phyloP scores from a whole-genome alignment of 1,140 invertebrate genomes.

The Drosophila guanche region DNA sequence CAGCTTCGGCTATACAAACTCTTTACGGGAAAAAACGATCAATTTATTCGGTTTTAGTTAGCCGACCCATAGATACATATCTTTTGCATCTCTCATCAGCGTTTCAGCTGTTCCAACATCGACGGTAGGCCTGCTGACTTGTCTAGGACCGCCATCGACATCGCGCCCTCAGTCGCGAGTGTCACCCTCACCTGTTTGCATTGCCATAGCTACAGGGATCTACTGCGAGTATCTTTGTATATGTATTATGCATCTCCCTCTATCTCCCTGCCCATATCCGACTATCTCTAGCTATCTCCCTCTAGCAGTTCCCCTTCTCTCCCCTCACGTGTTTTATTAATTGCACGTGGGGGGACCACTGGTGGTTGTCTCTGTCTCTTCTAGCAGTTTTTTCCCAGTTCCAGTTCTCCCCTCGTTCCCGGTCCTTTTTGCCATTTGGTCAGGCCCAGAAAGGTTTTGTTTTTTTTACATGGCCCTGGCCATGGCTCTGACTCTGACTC shows the following conservation, averaged over 20 bases:
- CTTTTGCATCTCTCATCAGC: constrained; percentile 22
- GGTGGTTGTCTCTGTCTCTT: constrained; percentile 45
- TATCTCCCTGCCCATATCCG: not conserved
- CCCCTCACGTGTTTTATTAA: constrained; percentile 43
- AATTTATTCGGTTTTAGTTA: constrained; percentile 21
- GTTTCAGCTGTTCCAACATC: constrained; percentile 36
- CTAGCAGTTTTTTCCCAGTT: constrained; percentile 38
- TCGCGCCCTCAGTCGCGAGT: not conserved
- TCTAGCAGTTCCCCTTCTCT: constrained; percentile 22
- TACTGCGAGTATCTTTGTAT: not conserved
- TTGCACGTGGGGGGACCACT: constrained; percentile 51
- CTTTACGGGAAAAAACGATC: constrained; percentile 2
- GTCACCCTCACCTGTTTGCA: constrained; percentile 49
- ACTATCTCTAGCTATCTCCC: not conserved
- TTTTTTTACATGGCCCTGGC: not conserved
- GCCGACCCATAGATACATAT: constrained; percentile 37
- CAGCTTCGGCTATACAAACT: not conserved
- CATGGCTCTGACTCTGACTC: too few relatives aligned
- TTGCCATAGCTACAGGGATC: constrained; percentile 43
- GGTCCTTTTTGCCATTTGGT: constrained; percentile 21
- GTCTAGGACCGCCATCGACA: constrained; percentile 37
- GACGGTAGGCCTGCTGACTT: constrained; percentile 3
- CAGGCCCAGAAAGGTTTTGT: constrained; percentile 16
- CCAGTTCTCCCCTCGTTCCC: constrained; percentile 30
- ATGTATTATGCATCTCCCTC: not conserved